Base-by-base conservation (phyloP, 2,888 invertebrate species). In the Pemphredon lugubris region DNA sequence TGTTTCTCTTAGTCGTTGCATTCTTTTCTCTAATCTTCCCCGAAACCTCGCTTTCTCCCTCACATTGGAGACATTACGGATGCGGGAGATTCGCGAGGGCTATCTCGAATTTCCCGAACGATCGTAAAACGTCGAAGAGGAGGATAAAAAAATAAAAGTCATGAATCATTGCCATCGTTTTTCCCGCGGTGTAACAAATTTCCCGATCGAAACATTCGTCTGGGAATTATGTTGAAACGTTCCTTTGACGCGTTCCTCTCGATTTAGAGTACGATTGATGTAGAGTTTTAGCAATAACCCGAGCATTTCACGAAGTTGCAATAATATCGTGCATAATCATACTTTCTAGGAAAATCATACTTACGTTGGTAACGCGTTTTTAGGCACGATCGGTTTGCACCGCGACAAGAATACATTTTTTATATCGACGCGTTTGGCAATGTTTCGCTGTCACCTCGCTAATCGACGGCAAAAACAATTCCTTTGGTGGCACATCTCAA, bases 1-100 rank as follows among this genome's bases (percentile, higher is more conserved):
- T 70, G 47, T 72, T 72, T 63, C 63, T 47, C 55, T 71, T 70
- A 47, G 51, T 69, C 51, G 30, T 63, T 45, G 34, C 55, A 55
- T 63, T 68, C 42, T 37, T 61, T 55, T 47, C 69, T 63, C 16
- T 37, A 60, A 23, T 32, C 11, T 44, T 42, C 20, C 16, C 21
- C 9, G 23, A 48, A 39, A 54, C 2, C 2, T 16, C 26, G 26
- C 26, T 26, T 7, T 26, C 7, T 26, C n/a, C n/a, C n/a, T n/a
- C n/a, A n/a, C n/a, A n/a, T n/a, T n/a, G n/a, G n/a, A n/a, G n/a
- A n/a, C n/a, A n/a, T n/a, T n/a, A n/a, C n/a, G n/a, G n/a, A n/a
- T n/a, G n/a, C n/a, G n/a, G n/a, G n/a, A n/a, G n/a, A n/a, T n/a
- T n/a, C n/a, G n/a, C n/a, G n/a, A n/a, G n/a, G n/a, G n/a, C n/a